phyloP scores from a whole-genome alignment of 2,888 invertebrate species.

The Calliopum simillimum region DNA sequence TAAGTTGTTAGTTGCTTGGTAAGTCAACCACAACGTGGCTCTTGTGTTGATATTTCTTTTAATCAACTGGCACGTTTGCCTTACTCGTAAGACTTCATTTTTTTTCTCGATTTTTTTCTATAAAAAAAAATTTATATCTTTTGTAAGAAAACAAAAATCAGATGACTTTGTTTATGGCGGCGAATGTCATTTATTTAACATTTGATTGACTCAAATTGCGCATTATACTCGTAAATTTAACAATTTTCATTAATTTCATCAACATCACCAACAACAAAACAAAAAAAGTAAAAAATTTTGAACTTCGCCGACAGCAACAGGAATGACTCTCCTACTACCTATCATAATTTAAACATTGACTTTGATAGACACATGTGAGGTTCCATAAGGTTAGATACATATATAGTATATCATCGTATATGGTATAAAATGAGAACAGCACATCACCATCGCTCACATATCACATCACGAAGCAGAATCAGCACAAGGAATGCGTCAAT shows the following conservation, averaged over 20 bases:
- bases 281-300: not conserved
- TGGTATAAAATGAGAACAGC: too few species aligned
- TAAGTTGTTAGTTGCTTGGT: too few species aligned
- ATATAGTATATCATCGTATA: too few species aligned
- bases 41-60: too few species aligned
- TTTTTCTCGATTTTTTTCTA: too few species aligned
- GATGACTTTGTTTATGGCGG: conserved; percentile 36
- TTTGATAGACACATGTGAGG: conserved; percentile 23
- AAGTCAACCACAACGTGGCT: too few species aligned
- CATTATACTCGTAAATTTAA: conserved; percentile 43
- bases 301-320: not conserved
- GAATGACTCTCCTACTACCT: not conserved
- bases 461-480: too few species aligned
- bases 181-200: conserved; percentile 51
- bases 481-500: too few species aligned
- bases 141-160: not conserved
- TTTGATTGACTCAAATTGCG: conserved; percentile 60
- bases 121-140: too few species aligned
- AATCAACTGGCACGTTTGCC: too few species aligned
- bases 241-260: not conserved
- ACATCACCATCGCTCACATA: too few species aligned
- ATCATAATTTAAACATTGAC: conserved; percentile 39
- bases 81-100: too few species aligned
- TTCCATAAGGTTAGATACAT: conserved; percentile 10
- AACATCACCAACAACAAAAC: not conserved